Percentiles rank a stretch among this genome's conserved stretches.
phyloP scores from a whole-genome alignment of 1,140 invertebrate genomes.

The Cydia amplana region DNA sequence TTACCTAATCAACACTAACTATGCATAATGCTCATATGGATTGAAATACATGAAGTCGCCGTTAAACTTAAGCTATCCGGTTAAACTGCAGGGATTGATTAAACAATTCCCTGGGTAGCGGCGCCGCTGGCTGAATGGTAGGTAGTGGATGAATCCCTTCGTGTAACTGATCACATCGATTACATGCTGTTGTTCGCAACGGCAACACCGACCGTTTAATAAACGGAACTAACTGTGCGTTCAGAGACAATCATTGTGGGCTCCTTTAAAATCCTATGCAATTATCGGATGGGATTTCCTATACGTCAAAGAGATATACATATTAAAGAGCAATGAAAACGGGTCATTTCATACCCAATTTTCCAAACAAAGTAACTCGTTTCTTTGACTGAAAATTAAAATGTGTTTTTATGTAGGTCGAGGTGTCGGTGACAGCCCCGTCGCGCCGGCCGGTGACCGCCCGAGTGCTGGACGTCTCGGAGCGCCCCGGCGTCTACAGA shows the following conservation, averaged over 20 bases:
- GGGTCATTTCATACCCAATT: too few species aligned
- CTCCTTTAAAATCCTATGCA: background rate
- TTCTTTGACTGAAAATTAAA: background rate
- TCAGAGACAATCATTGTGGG: background rate
- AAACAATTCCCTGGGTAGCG: slow-evolving; percentile 11
- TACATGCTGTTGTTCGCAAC: slow-evolving; percentile 17
- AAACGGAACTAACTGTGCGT: slow-evolving; percentile 24
- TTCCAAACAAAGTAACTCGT: too few species aligned
- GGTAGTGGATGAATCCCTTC: slow-evolving; percentile 15
- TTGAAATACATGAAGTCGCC: background rate
- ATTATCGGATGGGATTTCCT: background rate
- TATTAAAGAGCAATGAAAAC: background rate
- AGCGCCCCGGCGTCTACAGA: slow-evolving; percentile 88
- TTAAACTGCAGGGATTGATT: slow-evolving; percentile 21
- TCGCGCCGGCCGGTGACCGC: slow-evolving; percentile 85
- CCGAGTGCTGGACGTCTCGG: slow-evolving; percentile 86
- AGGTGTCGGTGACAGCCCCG: slow-evolving; percentile 83
- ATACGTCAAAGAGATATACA: background rate
- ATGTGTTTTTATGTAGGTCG: slow-evolving; percentile 57
- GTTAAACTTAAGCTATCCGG: slow-evolving; percentile 40
- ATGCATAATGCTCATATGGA: background rate
- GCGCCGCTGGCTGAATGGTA: slow-evolving; percentile 4
- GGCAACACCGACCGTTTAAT: slow-evolving; percentile 20
- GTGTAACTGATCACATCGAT: slow-evolving; percentile 17
- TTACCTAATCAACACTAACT: too few species aligned